Evolutionary conservation across 2,113 vertebrate species (phyloP).

Genomic region (Chlorodrepanis virens): DNA sequence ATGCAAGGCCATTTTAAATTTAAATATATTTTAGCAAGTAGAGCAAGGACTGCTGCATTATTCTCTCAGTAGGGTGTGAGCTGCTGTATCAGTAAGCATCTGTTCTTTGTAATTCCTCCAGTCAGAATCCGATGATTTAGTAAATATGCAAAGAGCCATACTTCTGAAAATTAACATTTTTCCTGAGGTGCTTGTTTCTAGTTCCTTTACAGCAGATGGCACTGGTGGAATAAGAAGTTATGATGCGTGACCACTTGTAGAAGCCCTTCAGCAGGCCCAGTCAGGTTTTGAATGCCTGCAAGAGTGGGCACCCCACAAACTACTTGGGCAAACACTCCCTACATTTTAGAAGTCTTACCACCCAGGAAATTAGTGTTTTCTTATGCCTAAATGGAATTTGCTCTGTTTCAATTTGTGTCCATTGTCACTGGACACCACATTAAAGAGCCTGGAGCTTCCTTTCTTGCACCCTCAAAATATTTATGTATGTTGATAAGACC

Average conservation of each 20-base stretch:
- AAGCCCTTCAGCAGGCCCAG: not conserved
- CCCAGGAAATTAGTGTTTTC: not conserved
- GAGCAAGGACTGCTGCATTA: constrained; percentile 66
- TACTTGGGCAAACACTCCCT: not conserved
- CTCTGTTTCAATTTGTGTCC: not conserved
- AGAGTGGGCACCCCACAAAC: not conserved
- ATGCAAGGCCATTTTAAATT: constrained; percentile 72
- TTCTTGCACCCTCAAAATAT: not conserved
- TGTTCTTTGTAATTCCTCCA: constrained; percentile 71
- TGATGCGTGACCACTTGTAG: not conserved
- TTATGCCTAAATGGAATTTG: not conserved
- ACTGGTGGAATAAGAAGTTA: constrained; percentile 60
- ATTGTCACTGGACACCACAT: not conserved
- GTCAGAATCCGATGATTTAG: constrained; percentile 67
- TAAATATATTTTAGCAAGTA: constrained; percentile 67
- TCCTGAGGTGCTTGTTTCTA: constrained; percentile 44
- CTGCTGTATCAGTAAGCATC: constrained; percentile 66
- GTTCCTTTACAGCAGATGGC: constrained; percentile 43
- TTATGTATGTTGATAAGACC: not conserved
- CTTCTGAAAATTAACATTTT: constrained; percentile 56
- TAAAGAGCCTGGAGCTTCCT: not conserved
- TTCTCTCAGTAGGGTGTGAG: constrained; percentile 70
- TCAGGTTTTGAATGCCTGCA: not conserved
- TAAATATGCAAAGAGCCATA: constrained; percentile 30
- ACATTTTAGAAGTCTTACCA: not conserved